Percentiles rank a stretch among this genome's conserved stretches.
Conservation (phyloP, 2,888 invertebrate genomes). For the Athalia cordata region DNA sequence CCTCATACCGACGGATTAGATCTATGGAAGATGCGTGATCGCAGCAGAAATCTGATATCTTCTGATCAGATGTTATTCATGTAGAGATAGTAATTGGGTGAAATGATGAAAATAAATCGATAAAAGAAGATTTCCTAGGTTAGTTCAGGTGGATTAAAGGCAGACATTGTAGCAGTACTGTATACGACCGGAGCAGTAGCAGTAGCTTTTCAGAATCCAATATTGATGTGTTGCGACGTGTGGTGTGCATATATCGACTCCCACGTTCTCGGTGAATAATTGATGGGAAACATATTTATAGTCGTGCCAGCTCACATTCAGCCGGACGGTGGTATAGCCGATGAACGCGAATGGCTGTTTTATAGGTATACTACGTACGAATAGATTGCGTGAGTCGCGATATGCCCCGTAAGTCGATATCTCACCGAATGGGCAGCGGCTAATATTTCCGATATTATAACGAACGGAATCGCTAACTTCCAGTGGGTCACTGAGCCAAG, state of each 20-base stretch:
- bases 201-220: not conserved
- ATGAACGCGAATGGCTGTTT: too few relatives aligned
- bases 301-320: not conserved
- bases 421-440: slow-evolving; percentile 32
- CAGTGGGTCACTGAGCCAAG: slow-evolving; percentile 39
- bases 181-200: too few relatives aligned
- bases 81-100: too few relatives aligned
- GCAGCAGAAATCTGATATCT: too few relatives aligned
- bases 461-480: slow-evolving; percentile 17
- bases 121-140: too few relatives aligned
- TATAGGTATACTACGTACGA: not conserved
- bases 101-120: too few relatives aligned
- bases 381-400: slow-evolving; percentile 30
- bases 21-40: too few relatives aligned
- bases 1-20: too few relatives aligned
- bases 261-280: slow-evolving; percentile 32
- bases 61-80: too few relatives aligned
- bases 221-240: not conserved
- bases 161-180: too few relatives aligned
- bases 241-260: slow-evolving; percentile 22
- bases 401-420: slow-evolving; percentile 7
- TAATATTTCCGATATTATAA: slow-evolving; percentile 33
- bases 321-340: not conserved
- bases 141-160: too few relatives aligned
- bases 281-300: not conserved